Base-by-base conservation (phyloP, 2,797 vertebrate species). In the Melanotaenia trifasciata region DNA sequence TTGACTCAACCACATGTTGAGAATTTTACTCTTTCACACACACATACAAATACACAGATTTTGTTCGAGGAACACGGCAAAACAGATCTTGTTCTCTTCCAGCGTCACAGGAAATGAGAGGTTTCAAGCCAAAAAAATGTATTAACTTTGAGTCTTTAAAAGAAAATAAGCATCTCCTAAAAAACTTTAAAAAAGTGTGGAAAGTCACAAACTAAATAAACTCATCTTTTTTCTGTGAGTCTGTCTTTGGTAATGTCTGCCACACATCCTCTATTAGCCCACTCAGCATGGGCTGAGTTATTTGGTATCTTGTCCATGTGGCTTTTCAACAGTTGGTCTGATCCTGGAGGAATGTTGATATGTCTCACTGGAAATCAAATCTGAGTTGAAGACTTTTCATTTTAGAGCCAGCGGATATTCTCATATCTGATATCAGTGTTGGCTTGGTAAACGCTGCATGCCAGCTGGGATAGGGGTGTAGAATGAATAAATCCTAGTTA, bases 101-200 rank as follows among this genome's bases (percentile, higher is more conserved):
- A 83, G 80, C 79, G 83, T 85, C 74, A 85, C 85, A 93, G 93
- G 91, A 94, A 93, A 94, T 93, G 79, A 92, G 84, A 92, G 82
- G 78, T 88, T 84, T 83, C 61, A 84, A 83, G 87, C 84, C 83
- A 81, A 75, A 89, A 86, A 88, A 89, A 83, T 35, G 80, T 78
- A 87, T 90, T 87, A 87, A 89, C 67, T 87, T 84, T 79, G 80
- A 90, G 80, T 79, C 67, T 80, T 77, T 77, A 72, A 88, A 90
- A 88, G 79, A 68, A 92, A 93, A 92, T 89, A 92, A 91, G 90
- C 84, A 88, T 85, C 59, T 75, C 81, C 74, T 83, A 67, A 75
- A 86, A 84, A 75, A 75, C 64, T 75, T 79, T 74, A 63, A 62
- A 80, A 82, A 62, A 63, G 78, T 88, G 26, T 58, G 71, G 78